A percentile compares a stretch with the other conserved stretches of the same genome.
phyloP scores from a whole-genome alignment of 2,888 invertebrate species.

The Cataglyphis altisquamis region DNA sequence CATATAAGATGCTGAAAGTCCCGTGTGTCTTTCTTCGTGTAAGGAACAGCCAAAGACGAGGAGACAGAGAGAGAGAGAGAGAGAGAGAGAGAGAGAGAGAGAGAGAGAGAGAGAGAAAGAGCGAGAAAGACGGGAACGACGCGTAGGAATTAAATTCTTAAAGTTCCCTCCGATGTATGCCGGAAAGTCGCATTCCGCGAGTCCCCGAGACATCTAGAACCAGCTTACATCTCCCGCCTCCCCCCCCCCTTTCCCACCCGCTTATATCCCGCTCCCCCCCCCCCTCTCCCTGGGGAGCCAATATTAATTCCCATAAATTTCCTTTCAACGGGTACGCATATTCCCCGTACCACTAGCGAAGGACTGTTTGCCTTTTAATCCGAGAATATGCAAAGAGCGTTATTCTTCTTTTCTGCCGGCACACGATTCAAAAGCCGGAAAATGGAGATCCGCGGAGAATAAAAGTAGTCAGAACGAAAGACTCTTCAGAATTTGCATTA shows the following conservation, averaged over 20 bases:
- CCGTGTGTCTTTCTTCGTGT: constrained; percentile 61
- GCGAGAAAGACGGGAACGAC: constrained; percentile 49
- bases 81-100: constrained; percentile 8
- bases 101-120: background rate
- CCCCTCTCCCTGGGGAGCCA: constrained; percentile 81
- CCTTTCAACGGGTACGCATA: constrained; percentile 84
- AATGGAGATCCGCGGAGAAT: constrained; percentile 28
- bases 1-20: constrained; percentile 41
- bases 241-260: constrained; percentile 17
- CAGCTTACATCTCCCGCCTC: constrained; percentile 46
- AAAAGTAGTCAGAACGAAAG: background rate
- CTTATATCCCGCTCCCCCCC: constrained; percentile 58
- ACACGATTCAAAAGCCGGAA: constrained; percentile 41
- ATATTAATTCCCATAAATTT: constrained; percentile 87
- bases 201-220: constrained; percentile 78
- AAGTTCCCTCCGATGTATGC: constrained; percentile 84
- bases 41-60: constrained; percentile 4
- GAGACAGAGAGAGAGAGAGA: constrained; percentile 11
- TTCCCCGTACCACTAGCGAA: constrained; percentile 67
- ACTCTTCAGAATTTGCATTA: constrained; percentile 40
- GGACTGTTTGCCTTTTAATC: constrained; percentile 85
- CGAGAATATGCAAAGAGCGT: constrained; percentile 85
- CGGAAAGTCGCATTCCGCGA: constrained; percentile 85
- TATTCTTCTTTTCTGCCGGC: constrained; percentile 79
- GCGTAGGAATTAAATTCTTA: constrained; percentile 86